phyloP scores from a whole-genome alignment of 2,888 invertebrate genomes.

The Mystacides longicornis region DNA sequence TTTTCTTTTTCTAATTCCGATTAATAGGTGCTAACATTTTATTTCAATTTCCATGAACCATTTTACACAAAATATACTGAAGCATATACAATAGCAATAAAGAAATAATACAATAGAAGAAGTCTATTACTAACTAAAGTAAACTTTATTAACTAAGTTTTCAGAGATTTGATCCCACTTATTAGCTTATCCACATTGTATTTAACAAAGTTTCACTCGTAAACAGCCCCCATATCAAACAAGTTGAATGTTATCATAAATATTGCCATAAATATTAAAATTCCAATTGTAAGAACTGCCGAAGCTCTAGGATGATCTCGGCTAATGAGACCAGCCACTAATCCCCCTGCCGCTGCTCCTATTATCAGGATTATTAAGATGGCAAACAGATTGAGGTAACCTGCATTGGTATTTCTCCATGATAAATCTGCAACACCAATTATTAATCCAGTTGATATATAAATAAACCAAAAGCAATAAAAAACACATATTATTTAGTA shows the following conservation, averaged over 20 bases:
- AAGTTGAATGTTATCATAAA: constrained; percentile 4
- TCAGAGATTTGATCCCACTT: no score
- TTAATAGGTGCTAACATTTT: no score
- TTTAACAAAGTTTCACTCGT: not conserved
- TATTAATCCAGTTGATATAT: not conserved
- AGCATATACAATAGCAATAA: no score
- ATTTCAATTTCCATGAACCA: no score
- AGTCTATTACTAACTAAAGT: no score
- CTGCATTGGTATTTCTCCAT: not conserved
- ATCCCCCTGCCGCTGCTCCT: constrained; percentile 1
- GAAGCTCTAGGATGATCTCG: constrained; percentile 4
- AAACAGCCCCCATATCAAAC: not conserved
- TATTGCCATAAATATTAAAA: not conserved
- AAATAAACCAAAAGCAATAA: not conserved
- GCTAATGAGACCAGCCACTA: not conserved
- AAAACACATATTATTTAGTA: not conserved
- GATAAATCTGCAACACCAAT: not conserved
- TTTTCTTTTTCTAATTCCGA: no score
- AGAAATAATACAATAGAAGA: no score
- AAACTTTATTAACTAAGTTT: no score
- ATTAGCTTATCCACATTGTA: not conserved
- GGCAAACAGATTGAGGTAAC: not conserved
- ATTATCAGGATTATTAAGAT: not conserved
- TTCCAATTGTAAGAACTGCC: not conserved
- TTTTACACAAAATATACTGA: no score